These are phyloP conservation scores for Heterochromis multidens DNA, from an alignment of 2,113 vertebrate genomes.

Conservation along the genomic window DNA sequence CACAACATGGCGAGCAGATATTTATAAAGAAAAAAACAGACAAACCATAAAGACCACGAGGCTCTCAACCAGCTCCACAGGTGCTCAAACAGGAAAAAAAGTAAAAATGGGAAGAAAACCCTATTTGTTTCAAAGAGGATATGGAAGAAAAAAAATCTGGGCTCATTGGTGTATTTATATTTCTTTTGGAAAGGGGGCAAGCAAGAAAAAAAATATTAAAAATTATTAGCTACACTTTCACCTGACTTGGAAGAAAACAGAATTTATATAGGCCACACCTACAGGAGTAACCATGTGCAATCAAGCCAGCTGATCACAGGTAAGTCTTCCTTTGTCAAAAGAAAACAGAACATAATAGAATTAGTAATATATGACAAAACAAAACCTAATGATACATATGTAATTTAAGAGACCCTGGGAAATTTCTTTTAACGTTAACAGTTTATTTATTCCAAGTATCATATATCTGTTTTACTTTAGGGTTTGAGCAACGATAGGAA, in stretches of 20 bases:
- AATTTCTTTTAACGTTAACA: neutral
- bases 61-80: neutral
- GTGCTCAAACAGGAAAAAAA: neutral
- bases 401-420: neutral
- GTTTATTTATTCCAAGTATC: neutral
- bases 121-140: neutral
- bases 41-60: neutral
- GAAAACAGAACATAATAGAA: neutral
- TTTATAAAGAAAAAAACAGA: neutral
- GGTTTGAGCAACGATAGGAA: neutral
- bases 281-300: neutral
- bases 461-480: neutral
- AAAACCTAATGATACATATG: neutral
- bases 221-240: neutral
- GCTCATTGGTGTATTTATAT: neutral
- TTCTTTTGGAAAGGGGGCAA: neutral
- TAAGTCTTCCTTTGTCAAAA: neutral
- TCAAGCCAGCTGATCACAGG: neutral
- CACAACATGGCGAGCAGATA: slow-evolving; percentile 3
- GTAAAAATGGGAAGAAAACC: neutral
- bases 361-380: neutral
- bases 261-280: neutral
- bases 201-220: neutral
- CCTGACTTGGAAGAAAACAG: neutral
- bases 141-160: neutral